Percentiles rank a stretch among this genome's conserved stretches.
Evolutionary conservation across 2,888 invertebrate genomes (phyloP).

Genomic region (Sympetrum striolatum): DNA sequence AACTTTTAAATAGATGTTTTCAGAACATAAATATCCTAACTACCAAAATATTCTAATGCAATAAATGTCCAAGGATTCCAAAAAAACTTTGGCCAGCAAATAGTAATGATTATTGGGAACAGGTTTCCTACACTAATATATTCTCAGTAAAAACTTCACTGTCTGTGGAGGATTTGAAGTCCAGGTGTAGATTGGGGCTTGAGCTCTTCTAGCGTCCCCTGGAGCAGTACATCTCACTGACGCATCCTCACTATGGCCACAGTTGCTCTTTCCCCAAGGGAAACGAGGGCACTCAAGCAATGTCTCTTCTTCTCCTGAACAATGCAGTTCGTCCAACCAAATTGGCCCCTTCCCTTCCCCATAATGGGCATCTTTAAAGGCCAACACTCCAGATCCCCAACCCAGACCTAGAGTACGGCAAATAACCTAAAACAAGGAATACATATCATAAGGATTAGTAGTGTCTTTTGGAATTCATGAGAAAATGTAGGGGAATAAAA

Average conservation of each 20-base stretch:
- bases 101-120: neutral
- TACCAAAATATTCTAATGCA: too few relatives aligned
- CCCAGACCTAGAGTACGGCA: conserved; percentile 58
- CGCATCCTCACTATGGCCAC: conserved; percentile 76
- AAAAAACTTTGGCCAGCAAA: too few relatives aligned
- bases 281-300: conserved; percentile 71
- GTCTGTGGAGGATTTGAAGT: neutral
- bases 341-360: conserved; percentile 69
- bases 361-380: conserved; percentile 63
- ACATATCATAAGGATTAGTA: too few relatives aligned
- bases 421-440: conserved; percentile 53
- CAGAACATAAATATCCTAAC: too few relatives aligned
- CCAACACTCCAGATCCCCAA: conserved; percentile 48
- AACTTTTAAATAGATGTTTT: too few relatives aligned
- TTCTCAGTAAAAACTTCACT: neutral
- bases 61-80: too few relatives aligned
- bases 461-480: neutral
- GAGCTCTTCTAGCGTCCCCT: neutral
- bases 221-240: conserved; percentile 62
- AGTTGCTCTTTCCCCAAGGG: conserved; percentile 75
- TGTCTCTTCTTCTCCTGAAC: conserved; percentile 70
- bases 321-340: conserved; percentile 75
- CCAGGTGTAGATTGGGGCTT: neutral
- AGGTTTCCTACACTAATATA: neutral
- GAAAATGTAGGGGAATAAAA: too few relatives aligned